Base-by-base conservation (phyloP, 2,113 vertebrate species). In the Plecotus auritus region DNA sequence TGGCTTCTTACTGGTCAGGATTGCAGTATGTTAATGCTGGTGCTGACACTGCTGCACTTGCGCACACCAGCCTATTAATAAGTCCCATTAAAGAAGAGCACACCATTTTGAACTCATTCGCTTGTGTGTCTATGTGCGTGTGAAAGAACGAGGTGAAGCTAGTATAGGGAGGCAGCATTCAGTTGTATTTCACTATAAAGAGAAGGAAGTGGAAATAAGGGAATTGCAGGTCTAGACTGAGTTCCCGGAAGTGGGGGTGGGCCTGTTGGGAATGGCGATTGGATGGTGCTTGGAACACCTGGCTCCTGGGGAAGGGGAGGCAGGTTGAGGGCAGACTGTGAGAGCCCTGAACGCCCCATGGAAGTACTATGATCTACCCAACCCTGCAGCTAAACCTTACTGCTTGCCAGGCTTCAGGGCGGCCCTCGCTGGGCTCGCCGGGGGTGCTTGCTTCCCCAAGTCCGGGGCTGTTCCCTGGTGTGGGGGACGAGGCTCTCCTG, bases 401-500 rank as follows among this genome's bases (percentile, higher is more conserved):
- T 85, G 17, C 47, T 14, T 0, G 7, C 69, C 47, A n/a, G n/a
- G 61, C n/a, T 92, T 77, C 9, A 1, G 77, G 70, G 67, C 77
- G 85, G 59, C 56, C 47, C 73, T 86, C 61, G 87, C 37, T 82
- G 77, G 93, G 86, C 74, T n/a, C 66, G 18, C 40, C 42, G 32
- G 10, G 11, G 84, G 45, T 4, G 5, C 51, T 0, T 0, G 45
- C 81, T 37, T 93, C 67, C 42, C n/a, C 0, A 83, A 5, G 72
- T 51, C 84, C 66, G 45, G 61, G 70, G 18, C 28, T 4, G 90
- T 89, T 90, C 88, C 61, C 82, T 67, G 6, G 23, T 84, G 91
- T 96, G 93, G 92, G 90, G 91, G 4, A 2, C 83, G 88, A 0
- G 28, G 70, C 83, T 95, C 47, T 78, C 92, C 85, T 92, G 98